Evolutionary conservation across 1,140 invertebrate species (phyloP).

Genomic region (Teleogryllus occipitalis): DNA sequence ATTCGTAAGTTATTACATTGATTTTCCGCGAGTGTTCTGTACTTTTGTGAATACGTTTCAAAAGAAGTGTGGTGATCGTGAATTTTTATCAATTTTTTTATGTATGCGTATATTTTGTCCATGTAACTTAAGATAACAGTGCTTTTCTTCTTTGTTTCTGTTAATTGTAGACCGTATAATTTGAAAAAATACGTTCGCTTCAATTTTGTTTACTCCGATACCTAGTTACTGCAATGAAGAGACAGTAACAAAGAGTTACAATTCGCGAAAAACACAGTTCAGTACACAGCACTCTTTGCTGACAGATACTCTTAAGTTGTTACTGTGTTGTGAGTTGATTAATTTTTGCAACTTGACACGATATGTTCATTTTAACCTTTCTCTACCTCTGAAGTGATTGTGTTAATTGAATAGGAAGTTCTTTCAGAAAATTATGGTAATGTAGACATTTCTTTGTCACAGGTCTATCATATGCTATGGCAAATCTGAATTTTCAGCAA

Average conservation of each 20-base stretch:
- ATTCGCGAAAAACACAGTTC: not conserved
- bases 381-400: not conserved
- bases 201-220: not conserved
- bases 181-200: not conserved
- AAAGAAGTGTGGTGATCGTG: not conserved
- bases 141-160: not conserved
- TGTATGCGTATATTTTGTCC: not conserved
- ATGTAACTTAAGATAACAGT: not conserved
- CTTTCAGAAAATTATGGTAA: not conserved
- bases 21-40: not conserved
- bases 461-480: slow-evolving; percentile 46
- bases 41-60: too few species aligned
- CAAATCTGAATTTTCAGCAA: slow-evolving; percentile 75
- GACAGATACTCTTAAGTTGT: not conserved
- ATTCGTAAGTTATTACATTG: not conserved
- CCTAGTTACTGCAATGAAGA: not conserved
- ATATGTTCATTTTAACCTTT: not conserved
- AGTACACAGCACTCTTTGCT: not conserved
- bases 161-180: not conserved
- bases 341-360: not conserved
- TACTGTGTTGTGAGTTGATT: not conserved
- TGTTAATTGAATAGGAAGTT: not conserved
- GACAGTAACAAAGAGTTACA: not conserved
- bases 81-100: not conserved
- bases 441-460: not conserved